Evolutionary conservation across 2,113 vertebrate genomes (phyloP).

Genomic region (Indri indri): DNA sequence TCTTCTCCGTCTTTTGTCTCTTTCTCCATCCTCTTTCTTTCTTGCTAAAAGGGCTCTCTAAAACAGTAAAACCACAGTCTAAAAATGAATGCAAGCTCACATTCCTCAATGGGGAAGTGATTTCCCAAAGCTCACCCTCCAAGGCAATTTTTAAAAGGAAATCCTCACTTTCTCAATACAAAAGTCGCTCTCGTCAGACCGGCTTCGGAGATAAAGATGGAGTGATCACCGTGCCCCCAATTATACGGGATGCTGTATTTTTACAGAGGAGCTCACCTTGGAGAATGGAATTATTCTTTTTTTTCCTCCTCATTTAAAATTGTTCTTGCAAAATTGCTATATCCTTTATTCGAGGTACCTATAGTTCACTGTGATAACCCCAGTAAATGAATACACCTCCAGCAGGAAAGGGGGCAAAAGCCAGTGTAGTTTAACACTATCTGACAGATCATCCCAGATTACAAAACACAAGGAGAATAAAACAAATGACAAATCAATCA

Average conservation of each 20-base stretch:
- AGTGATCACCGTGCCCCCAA: not conserved
- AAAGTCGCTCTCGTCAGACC: not conserved
- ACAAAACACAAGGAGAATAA: not conserved
- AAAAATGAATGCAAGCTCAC: not conserved
- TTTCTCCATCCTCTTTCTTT: not conserved
- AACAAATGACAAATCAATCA: not conserved
- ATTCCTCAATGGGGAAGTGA: not conserved
- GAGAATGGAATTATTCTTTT: not conserved
- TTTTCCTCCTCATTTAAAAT: not conserved
- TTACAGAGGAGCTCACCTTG: not conserved
- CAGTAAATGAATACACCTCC: slow-evolving; percentile 22
- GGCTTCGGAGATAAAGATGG: slow-evolving; percentile 23
- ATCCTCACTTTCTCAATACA: not conserved
- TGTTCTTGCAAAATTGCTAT: not conserved
- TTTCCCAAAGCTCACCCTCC: slow-evolving; percentile 27
- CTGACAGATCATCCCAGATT: not conserved
- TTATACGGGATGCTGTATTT: not conserved
- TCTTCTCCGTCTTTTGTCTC: not conserved
- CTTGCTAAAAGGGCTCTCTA: not conserved
- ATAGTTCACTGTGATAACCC: not conserved
- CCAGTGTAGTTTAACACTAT: not conserved
- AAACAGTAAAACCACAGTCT: not conserved
- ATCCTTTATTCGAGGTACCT: not conserved
- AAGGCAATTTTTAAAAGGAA: not conserved
- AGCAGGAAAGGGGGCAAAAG: slow-evolving; percentile 7